Percentiles rank a stretch among this genome's conserved stretches.
Evolutionary conservation across 2,797 vertebrate genomes (phyloP).

Genomic region (Meriones psammophilus): DNA sequence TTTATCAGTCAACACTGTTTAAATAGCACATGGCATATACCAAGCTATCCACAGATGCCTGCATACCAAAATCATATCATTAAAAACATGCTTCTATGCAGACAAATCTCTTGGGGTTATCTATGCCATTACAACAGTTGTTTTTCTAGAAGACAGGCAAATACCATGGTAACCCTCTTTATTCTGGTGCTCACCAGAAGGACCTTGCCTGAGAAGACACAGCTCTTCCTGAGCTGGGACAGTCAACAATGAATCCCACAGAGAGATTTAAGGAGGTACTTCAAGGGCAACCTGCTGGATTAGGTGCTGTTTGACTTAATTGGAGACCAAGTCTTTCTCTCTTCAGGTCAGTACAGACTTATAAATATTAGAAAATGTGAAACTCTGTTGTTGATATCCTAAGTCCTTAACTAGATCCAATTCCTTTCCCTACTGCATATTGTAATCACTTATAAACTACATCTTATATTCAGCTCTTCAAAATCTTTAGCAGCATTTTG

Average conservation of each 20-base stretch:
- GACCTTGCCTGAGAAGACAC: not conserved
- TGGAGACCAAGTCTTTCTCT: not conserved
- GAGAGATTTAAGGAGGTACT: not conserved
- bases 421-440: not conserved
- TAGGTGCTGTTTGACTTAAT: not conserved
- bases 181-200: slow-evolving; percentile 16
- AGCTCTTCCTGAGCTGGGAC: not conserved
- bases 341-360: not conserved
- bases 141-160: slow-evolving; percentile 58
- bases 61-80: slow-evolving; percentile 67
- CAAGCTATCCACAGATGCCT: slow-evolving; percentile 39
- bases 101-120: not conserved
- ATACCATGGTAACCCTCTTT: not conserved
- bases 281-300: slow-evolving; percentile 9
- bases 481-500: not conserved
- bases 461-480: not conserved
- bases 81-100: slow-evolving; percentile 64
- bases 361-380: not conserved
- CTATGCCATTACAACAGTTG: not conserved
- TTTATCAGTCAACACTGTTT: slow-evolving; percentile 67
- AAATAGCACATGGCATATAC: slow-evolving; percentile 66
- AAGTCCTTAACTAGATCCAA: not conserved
- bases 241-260: not conserved
- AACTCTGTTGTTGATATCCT: not conserved
- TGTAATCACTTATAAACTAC: not conserved